Evolutionary conservation across 35 echinoderm and acorn worm species (phyloP), one percentile per base, ranked within the genome.

Genomic region (Chiridota heheva): DNA sequence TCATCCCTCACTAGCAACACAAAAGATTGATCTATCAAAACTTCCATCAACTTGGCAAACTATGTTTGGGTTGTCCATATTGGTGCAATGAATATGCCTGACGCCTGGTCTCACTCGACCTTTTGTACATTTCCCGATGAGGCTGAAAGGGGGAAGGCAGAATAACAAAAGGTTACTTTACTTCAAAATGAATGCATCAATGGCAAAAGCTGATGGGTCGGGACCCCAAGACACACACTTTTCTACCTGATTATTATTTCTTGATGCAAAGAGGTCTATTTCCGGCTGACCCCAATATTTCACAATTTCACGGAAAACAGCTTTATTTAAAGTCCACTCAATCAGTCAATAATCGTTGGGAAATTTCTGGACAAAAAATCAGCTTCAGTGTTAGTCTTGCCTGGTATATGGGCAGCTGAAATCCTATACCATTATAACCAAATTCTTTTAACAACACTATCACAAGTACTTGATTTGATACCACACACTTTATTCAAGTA

Each of bases 401-500:
- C 60, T 64, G 78, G 58, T 41, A 67, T 43, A 65, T 81, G 78
- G 47, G 36, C 60, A 4, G 60, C 78, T 24, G 78, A 60, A 27
- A 81, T 43, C 78, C 78, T 39, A 1, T 36, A 37, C 42, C 78
- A 81, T 61, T 40, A 81, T 26, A 65, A 6, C 78, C 78, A 81
- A 35, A 81, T 81, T 20, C 36, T 30, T 17, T 65, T 41, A 0
- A 40, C 78, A 16, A 81, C 32, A 63, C 24, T 61, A 81, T 81
- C 35, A 48, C 78, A 81, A 45, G 40, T 4, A 16, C 40, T 37
- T 12, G 78, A 81, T 81, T 81, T 81, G 17, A 81, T 59, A 6
- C 78, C 60, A 22, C 59, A 38, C 42, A 81, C 67, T 28, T 81
- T 81, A 33, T 81, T 81, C 22, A 81, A 42, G 65, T 81, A 81